phyloP scores from a whole-genome alignment of 2,888 invertebrate genomes.

The Phengaris alcon region DNA sequence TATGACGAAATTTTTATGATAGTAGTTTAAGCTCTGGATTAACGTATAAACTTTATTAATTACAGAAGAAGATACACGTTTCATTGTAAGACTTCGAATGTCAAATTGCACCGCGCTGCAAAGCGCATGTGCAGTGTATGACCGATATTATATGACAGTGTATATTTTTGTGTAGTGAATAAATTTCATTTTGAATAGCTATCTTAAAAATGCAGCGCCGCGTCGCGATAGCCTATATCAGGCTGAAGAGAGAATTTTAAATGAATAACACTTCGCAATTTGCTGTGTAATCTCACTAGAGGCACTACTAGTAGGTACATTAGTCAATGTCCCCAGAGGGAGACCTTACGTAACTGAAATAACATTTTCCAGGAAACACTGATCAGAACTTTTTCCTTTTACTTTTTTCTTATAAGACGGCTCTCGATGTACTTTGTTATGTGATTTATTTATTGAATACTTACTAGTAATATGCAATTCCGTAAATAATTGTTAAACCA shows the following conservation, averaged over 20 bases:
- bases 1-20: too few species aligned
- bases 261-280: slow-evolving; percentile 10
- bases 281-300: slow-evolving; percentile 10
- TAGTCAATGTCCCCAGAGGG: slow-evolving; percentile 13
- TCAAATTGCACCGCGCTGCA: too few species aligned
- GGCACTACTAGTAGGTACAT: neutral
- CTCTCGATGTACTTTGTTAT: neutral
- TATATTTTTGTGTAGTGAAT: too few species aligned
- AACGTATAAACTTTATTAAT: too few species aligned
- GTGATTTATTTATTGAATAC: neutral
- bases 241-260: slow-evolving; percentile 10
- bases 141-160: too few species aligned
- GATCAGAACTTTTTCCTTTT: neutral
- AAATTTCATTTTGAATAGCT: too few species aligned
- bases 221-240: neutral
- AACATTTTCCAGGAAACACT: slow-evolving; percentile 13
- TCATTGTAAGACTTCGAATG: too few species aligned
- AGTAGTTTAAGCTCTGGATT: too few species aligned
- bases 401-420: neutral
- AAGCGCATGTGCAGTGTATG: too few species aligned
- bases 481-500: too few species aligned
- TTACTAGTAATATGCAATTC: neutral
- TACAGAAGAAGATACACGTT: too few species aligned
- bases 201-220: too few species aligned
- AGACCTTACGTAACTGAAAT: neutral